Evolutionary conservation across 1,140 invertebrate genomes (phyloP), one percentile per base, ranked within the genome.

Genomic region (Drosophila mojavensis): DNA sequence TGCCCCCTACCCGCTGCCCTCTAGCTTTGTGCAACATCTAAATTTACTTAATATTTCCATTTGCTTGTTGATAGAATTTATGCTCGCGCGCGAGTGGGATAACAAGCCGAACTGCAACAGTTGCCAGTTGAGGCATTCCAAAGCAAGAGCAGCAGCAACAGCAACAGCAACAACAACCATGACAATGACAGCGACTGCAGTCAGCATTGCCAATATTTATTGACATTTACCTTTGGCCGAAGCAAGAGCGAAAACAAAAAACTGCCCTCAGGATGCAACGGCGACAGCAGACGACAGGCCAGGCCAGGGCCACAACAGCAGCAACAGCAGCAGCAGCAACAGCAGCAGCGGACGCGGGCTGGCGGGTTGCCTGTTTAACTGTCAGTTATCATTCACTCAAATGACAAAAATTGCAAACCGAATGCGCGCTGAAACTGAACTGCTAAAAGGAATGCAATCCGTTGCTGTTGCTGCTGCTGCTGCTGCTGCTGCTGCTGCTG

Each of bases 371-470:
- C 79, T 85, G 81, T 79, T 74, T 45, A 80, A 78, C 81, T 88
- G 85, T 90, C 85, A 90, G 85, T 81, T 85, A 90, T 90, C 85
- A 90, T 85, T 90, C 85, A 90, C 81, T 90, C 85, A 85, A 53
- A 66, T 75, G 65, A 78, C 75, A 78, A 75, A 78, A 75, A 73
- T 77, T 75, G 60, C 60, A 60, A 48, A 28, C 15, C 58, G 58
- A 60, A 60, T 60, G 58, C 58, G 58, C 58, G 43, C 58, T 60
- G 58, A 60, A 65, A 70, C 62, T 70, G 51, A 65, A 67, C 53
- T 53, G 63, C 41, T 64, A 78, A 85, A 74, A 72, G 70, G 75
- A 83, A 88, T 88, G 73, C 79, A 59, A 78, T 69, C 61, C 71
- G 20, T 39, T 39, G 36, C 36, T 45, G 71, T 45, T 76, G 61